A percentile compares a stretch with the other conserved stretches of the same genome.
phyloP scores from a whole-genome alignment of 2,797 vertebrate genomes.

The Sebastes alutus region DNA sequence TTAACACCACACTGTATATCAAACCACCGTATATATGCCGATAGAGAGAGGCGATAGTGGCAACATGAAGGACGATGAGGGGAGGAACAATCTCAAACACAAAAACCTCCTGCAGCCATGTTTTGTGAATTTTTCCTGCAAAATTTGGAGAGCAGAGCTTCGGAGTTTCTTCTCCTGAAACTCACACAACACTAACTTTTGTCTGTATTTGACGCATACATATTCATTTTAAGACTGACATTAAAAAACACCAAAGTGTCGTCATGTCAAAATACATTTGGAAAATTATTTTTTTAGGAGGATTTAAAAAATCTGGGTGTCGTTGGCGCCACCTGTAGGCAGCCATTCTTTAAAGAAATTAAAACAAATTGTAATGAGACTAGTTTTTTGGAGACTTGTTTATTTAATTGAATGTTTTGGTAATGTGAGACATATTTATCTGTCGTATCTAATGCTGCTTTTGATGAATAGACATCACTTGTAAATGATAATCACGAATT shows the following conservation, averaged over 20 bases:
- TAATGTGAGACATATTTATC: not conserved
- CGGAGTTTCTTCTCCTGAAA: constrained; percentile 49
- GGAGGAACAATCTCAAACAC: constrained; percentile 83
- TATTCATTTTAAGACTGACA: not conserved
- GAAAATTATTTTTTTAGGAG: constrained; percentile 57
- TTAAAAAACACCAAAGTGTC: constrained; percentile 13
- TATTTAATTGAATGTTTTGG: not conserved
- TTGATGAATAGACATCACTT: not conserved
- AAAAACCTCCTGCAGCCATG: constrained; percentile 88
- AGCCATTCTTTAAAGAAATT: constrained; percentile 76
- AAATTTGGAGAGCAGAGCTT: constrained; percentile 72
- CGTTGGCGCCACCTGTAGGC: constrained; percentile 84
- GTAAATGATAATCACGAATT: not conserved
- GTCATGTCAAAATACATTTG: constrained; percentile 21
- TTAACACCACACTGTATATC: not conserved
- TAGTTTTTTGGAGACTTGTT: constrained; percentile 52
- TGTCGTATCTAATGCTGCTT: not conserved
- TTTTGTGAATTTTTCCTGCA: constrained; percentile 81
- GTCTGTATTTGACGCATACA: not conserved
- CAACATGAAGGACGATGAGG: constrained; percentile 80
- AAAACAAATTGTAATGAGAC: constrained; percentile 60
- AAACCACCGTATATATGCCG: not conserved
- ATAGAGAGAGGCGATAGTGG: constrained; percentile 50
- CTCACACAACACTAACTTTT: not conserved
- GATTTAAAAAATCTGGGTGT: constrained; percentile 67